phyloP scores from a whole-genome alignment of 1,140 invertebrate species.

The Geopemphigus sp. region DNA sequence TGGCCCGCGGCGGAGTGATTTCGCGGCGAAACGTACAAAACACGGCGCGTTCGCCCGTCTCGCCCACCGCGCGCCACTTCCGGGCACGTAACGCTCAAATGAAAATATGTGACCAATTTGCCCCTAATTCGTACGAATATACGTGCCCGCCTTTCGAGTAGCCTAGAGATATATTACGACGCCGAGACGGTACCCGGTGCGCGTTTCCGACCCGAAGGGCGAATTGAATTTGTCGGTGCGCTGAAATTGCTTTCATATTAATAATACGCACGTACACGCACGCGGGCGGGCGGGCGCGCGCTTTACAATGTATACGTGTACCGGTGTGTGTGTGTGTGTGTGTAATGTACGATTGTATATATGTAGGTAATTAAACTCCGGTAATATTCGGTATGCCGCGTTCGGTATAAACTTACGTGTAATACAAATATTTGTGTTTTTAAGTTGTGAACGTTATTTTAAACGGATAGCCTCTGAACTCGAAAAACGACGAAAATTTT shows the following conservation, averaged over 20 bases:
- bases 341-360: not conserved
- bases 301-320: not conserved
- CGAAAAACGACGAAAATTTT: too few species aligned
- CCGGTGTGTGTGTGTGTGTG: too few species aligned
- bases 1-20: too few species aligned
- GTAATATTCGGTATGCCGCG: too few species aligned
- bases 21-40: not conserved
- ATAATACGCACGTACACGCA: conserved; percentile 1
- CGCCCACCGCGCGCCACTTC: too few species aligned
- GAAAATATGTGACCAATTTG: conserved; percentile 17
- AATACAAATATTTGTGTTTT: too few species aligned
- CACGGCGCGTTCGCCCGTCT: too few species aligned
- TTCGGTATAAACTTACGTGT: too few species aligned
- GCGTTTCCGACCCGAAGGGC: conserved; percentile 22
- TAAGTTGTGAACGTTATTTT: too few species aligned
- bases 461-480: too few species aligned
- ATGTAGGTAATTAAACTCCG: too few species aligned
- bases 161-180: conserved; percentile 1
- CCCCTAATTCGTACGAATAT: conserved; percentile 10
- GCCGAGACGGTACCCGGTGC: not conserved
- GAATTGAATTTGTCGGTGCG: conserved; percentile 29
- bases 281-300: too few species aligned
- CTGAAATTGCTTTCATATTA: conserved; percentile 23
- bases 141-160: not conserved
- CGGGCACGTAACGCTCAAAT: not conserved